These are phyloP conservation scores for Zaprionus gabonicus DNA, from an alignment of 1,140 invertebrate species.

Conservation along the genomic window DNA sequence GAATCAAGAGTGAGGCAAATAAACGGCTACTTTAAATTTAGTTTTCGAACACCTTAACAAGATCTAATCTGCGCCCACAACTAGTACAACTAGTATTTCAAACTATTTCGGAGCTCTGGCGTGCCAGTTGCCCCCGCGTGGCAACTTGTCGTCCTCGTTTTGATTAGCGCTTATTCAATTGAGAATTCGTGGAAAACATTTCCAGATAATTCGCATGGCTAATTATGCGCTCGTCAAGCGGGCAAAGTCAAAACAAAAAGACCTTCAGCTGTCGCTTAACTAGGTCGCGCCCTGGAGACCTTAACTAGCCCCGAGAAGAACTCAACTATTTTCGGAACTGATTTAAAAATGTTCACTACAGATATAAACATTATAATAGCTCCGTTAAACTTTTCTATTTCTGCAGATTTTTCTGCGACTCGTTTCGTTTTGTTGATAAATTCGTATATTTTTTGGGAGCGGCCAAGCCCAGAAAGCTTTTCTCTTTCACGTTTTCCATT, in stretches of 20 bases:
- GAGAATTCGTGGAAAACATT: conserved; percentile 17
- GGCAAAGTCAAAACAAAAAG: conserved; percentile 22
- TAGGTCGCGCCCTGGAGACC: conserved; percentile 30
- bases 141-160: conserved; percentile 16
- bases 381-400: not conserved
- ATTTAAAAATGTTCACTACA: not conserved
- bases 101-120: not conserved
- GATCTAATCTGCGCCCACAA: conserved; percentile 31
- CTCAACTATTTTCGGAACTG: not conserved
- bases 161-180: conserved; percentile 67
- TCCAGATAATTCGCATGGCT: conserved; percentile 14
- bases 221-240: conserved; percentile 18
- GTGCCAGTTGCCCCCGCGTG: not conserved
- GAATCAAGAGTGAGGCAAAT: conserved; percentile 65
- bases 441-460: conserved; percentile 37
- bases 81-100: conserved; percentile 3
- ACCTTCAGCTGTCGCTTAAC: conserved; percentile 28
- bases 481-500: conserved; percentile 20
- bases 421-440: conserved; percentile 33
- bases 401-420: not conserved
- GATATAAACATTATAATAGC: not conserved
- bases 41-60: conserved; percentile 70
- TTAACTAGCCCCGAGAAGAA: not conserved
- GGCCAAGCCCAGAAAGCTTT: conserved; percentile 28
- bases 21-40: conserved; percentile 63